These are phyloP conservation scores for Bombus pyrosoma DNA, from an alignment of 1,140 invertebrate genomes.

Conservation along the genomic window DNA sequence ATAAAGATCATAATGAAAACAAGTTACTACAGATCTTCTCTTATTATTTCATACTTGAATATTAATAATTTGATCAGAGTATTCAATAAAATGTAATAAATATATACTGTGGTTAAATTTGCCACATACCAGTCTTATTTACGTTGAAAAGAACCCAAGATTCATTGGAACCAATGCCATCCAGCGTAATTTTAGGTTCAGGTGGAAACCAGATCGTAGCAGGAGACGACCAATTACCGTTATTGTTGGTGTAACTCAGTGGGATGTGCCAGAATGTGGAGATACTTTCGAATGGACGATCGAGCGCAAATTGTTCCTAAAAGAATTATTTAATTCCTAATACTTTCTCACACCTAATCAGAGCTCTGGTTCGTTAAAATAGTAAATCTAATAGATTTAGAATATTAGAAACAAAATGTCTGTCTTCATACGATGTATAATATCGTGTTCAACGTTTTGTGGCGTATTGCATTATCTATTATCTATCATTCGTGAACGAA, in stretches of 20 bases:
- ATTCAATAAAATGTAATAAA: neutral
- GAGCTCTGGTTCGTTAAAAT: too few relatives aligned
- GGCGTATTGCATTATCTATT: too few relatives aligned
- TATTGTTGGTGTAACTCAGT: slow-evolving; percentile 80
- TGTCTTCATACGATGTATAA: neutral
- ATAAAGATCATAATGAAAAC: neutral
- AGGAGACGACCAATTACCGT: slow-evolving; percentile 69
- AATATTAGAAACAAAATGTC: neutral
- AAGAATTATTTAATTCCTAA: slow-evolving; percentile 18
- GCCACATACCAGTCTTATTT: slow-evolving; percentile 79
- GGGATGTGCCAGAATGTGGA: slow-evolving; percentile 83
- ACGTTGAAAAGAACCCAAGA: slow-evolving; percentile 84
- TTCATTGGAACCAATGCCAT: slow-evolving; percentile 59
- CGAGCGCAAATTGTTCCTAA: slow-evolving; percentile 66
- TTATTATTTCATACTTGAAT: neutral
- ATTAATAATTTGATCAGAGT: neutral
- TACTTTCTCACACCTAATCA: neutral
- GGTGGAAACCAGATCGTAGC: slow-evolving; percentile 74
- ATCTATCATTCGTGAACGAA: too few relatives aligned
- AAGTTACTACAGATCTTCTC: neutral
- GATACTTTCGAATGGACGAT: slow-evolving; percentile 48
- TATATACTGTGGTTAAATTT: neutral
- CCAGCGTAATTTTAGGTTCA: slow-evolving; percentile 62
- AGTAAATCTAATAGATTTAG: neutral
- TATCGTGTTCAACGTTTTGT: too few relatives aligned